These are phyloP conservation scores for Oxyura jamaicensis DNA, from an alignment of 2,113 vertebrate species.

Conservation along the genomic window DNA sequence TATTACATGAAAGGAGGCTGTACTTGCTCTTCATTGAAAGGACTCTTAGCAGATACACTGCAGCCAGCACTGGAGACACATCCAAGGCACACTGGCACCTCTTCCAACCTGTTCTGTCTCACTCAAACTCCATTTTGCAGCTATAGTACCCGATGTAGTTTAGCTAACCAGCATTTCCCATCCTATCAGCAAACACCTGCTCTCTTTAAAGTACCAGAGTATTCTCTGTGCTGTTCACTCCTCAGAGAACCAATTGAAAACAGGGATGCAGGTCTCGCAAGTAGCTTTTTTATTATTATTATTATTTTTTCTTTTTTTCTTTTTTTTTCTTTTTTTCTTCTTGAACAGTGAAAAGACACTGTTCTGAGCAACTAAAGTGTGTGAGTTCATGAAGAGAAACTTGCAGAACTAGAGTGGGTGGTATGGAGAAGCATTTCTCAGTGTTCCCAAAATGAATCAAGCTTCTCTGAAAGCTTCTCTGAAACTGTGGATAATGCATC, in stretches of 20 bases:
- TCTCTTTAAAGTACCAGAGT: neutral
- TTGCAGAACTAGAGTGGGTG: neutral
- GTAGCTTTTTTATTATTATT: neutral
- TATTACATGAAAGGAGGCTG: neutral
- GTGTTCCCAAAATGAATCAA: neutral
- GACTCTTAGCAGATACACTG: neutral
- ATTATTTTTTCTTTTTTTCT: too few relatives aligned
- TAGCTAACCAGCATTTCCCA: neutral
- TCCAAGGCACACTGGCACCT: neutral
- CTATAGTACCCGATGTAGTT: neutral
- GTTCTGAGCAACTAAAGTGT: neutral
- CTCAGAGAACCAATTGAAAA: neutral
- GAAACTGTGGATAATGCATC: neutral
- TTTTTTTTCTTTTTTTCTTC: neutral
- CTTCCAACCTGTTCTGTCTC: neutral
- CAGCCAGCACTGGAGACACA: neutral
- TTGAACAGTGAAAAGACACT: neutral
- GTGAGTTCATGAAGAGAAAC: neutral
- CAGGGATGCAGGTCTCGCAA: neutral
- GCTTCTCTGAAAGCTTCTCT: neutral
- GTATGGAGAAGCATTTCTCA: neutral
- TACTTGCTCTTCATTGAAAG: neutral
- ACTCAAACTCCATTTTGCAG: neutral
- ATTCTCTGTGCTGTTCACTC: neutral
- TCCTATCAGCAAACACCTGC: neutral